A percentile compares a stretch with the other conserved stretches of the same genome.
These are phyloP conservation scores for Xylocampa areola DNA, from an alignment of 2,888 invertebrate species.

Conservation along the genomic window DNA sequence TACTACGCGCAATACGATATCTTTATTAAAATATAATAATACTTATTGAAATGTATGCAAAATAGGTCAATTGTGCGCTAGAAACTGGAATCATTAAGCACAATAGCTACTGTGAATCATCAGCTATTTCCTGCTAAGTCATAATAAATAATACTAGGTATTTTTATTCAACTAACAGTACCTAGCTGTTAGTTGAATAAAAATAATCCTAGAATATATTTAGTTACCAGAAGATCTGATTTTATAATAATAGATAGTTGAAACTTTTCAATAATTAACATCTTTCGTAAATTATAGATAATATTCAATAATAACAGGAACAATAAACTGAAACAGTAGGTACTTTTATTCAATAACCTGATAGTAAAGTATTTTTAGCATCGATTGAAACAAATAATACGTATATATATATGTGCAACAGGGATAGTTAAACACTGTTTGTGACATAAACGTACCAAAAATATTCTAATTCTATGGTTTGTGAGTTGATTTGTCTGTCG, in stretches of 20 bases:
- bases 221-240: too few relatives aligned
- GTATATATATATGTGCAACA: slow-evolving; percentile 1
- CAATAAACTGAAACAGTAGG: too few relatives aligned
- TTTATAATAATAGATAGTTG: too few relatives aligned
- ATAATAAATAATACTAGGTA: background rate
- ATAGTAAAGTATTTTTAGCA: slow-evolving; percentile 33
- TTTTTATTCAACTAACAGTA: background rate
- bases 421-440: slow-evolving; percentile 1
- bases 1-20: too few relatives aligned
- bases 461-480: too few relatives aligned
- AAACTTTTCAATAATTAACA: too few relatives aligned
- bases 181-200: too few relatives aligned
- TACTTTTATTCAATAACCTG: background rate
- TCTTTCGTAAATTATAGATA: too few relatives aligned
- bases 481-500: slow-evolving; percentile 4
- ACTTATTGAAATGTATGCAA: background rate
- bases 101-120: background rate
- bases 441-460: too few relatives aligned
- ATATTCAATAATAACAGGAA: too few relatives aligned
- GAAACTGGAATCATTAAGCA: background rate
- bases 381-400: slow-evolving; percentile 8
- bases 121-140: background rate
- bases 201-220: too few relatives aligned
- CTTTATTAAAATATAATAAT: too few relatives aligned
- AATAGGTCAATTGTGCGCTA: background rate